Conservation (phyloP, 2,888 invertebrate genomes). For the Pinctada fucata region DNA sequence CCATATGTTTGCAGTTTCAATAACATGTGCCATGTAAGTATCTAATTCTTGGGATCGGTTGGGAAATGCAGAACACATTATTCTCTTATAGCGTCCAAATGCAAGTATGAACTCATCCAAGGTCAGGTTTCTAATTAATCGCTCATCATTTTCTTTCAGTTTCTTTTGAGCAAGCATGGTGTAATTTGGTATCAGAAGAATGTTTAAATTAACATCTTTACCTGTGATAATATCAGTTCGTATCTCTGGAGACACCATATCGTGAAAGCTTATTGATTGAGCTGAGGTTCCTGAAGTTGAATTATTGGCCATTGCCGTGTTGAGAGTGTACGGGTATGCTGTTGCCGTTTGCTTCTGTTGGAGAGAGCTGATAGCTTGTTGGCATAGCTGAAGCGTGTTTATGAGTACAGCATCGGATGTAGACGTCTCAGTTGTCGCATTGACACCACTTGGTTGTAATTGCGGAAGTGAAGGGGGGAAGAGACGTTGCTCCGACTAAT, state of each 20-base stretch:
- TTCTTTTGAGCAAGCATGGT: neutral
- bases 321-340: neutral
- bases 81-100: slow-evolving; percentile 15
- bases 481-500: no score
- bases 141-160: slow-evolving; percentile 5
- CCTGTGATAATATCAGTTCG: neutral
- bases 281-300: no score
- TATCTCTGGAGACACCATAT: slow-evolving; percentile 9
- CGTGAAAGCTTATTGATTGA: neutral
- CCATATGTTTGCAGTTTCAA: slow-evolving; percentile 17
- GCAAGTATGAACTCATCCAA: slow-evolving; percentile 5
- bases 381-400: neutral
- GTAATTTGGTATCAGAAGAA: slow-evolving; percentile 5
- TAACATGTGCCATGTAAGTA: slow-evolving; percentile 9
- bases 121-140: neutral
- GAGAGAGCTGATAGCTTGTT: neutral
- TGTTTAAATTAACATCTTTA: slow-evolving; percentile 12
- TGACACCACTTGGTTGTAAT: no score
- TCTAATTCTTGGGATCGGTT: slow-evolving; percentile 12
- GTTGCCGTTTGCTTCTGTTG: neutral
- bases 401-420: neutral
- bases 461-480: no score
- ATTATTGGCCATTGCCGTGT: neutral
- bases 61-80: slow-evolving; percentile 14
- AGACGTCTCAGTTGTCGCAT: neutral